These are phyloP conservation scores for Tribolium castaneum DNA, from an alignment of 1,140 invertebrate genomes.

Conservation along the genomic window DNA sequence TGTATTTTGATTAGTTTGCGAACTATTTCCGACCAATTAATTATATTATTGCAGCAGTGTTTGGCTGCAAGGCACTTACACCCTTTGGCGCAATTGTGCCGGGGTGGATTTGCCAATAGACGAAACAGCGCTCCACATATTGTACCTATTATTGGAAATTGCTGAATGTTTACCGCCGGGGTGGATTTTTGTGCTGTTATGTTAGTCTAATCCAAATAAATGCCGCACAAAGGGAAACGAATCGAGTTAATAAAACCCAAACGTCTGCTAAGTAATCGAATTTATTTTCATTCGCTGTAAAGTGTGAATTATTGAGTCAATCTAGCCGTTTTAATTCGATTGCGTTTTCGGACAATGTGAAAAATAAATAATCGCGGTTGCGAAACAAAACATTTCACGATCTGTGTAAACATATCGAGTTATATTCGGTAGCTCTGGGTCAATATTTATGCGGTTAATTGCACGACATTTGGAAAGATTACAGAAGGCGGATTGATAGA, in stretches of 20 bases:
- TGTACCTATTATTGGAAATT: slow-evolving; percentile 2
- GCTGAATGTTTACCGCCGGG: neutral
- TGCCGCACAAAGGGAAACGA: neutral
- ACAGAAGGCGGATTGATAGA: slow-evolving; percentile 5
- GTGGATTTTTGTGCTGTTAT: neutral
- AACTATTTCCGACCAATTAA: too few species aligned
- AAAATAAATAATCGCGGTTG: slow-evolving; percentile 5
- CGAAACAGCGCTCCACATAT: neutral
- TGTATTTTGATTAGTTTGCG: too few species aligned
- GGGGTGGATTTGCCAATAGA: neutral
- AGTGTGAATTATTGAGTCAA: slow-evolving; percentile 23
- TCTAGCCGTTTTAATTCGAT: neutral
- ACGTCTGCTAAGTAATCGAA: slow-evolving; percentile 13
- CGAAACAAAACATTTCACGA: slow-evolving; percentile 5
- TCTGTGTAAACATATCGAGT: slow-evolving; percentile 20
- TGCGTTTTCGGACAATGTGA: neutral
- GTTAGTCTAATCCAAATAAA: slow-evolving; percentile 5
- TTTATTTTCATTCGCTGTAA: slow-evolving; percentile 12
- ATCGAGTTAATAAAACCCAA: slow-evolving; percentile 28
- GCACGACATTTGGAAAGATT: slow-evolving; percentile 26
- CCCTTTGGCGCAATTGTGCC: neutral
- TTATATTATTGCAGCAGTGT: neutral
- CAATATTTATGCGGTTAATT: slow-evolving; percentile 18
- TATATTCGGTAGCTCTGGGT: neutral
- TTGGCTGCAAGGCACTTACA: neutral